Evolutionary conservation across 2,888 invertebrate genomes (phyloP).

Genomic region (Mimumesa dahlbomi): DNA sequence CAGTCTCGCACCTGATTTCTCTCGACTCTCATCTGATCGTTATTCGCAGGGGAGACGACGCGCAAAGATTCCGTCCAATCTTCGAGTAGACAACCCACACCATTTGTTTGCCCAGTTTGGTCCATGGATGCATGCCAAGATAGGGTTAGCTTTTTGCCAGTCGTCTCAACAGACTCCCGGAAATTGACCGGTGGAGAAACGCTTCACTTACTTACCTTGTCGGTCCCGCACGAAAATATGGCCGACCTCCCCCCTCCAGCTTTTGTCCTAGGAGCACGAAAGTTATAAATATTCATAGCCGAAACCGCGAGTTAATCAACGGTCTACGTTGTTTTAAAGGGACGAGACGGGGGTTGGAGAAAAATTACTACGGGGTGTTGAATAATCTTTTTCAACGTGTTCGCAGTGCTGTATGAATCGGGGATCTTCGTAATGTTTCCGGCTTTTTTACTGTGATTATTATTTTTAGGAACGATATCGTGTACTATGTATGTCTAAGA

Average conservation of each 20-base stretch:
- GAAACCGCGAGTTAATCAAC: slow-evolving; percentile 53
- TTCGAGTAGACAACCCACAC: slow-evolving; percentile 40
- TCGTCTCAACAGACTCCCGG: slow-evolving; percentile 54
- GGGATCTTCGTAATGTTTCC: too few species aligned
- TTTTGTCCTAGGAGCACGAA: too few species aligned
- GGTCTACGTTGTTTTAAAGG: slow-evolving; percentile 46
- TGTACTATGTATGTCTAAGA: too few species aligned
- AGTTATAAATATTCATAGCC: slow-evolving; percentile 58
- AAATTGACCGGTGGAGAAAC: slow-evolving; percentile 64
- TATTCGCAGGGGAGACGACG: neutral
- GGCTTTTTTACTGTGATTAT: too few species aligned
- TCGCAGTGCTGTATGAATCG: too few species aligned
- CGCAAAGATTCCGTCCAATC: slow-evolving; percentile 38
- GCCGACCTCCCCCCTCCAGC: too few species aligned
- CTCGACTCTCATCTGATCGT: slow-evolving; percentile 5
- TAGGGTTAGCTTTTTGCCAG: slow-evolving; percentile 62
- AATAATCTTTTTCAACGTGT: too few species aligned
- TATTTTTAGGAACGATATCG: too few species aligned
- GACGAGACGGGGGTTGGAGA: slow-evolving; percentile 12
- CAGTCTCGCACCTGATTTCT: neutral
- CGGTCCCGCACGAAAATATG: slow-evolving; percentile 43
- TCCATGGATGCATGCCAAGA: slow-evolving; percentile 66
- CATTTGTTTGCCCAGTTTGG: slow-evolving; percentile 52
- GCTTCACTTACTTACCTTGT: slow-evolving; percentile 35
- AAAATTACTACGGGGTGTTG: slow-evolving; percentile 34